Evolutionary conservation across 2,888 invertebrate species (phyloP).

Genomic region (Drosophila quinaria): DNA sequence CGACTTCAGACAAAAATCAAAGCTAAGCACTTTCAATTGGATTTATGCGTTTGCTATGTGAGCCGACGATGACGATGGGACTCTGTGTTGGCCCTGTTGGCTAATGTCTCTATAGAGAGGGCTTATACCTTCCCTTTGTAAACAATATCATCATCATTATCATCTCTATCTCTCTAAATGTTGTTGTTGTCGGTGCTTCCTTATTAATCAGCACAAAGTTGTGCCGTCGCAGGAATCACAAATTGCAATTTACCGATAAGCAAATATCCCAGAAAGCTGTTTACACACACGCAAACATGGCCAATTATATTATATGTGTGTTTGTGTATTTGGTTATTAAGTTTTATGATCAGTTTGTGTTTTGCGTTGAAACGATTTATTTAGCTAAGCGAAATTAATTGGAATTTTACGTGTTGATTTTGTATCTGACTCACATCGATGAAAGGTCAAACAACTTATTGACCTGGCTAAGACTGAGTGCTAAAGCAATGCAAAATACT

Average conservation of each 20-base stretch:
- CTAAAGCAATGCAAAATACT: constrained; percentile 6
- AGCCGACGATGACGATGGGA: constrained; percentile 31
- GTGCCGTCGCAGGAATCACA: constrained; percentile 45
- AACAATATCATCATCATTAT: constrained; percentile 18
- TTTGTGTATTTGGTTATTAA: constrained; percentile 68
- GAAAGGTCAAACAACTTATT: constrained; percentile 19
- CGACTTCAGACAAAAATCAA: constrained; percentile 69
- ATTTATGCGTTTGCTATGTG: constrained; percentile 81
- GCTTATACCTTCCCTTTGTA: neutral
- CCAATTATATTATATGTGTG: constrained; percentile 57
- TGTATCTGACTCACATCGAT: constrained; percentile 31
- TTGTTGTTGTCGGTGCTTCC: constrained; percentile 54
- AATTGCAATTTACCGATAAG: constrained; percentile 81
- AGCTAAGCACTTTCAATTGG: constrained; percentile 82
- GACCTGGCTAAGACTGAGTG: neutral
- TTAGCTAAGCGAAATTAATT: constrained; percentile 81
- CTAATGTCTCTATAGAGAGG: constrained; percentile 69
- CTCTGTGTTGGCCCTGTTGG: constrained; percentile 47
- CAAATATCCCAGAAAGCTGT: constrained; percentile 76
- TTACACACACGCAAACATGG: constrained; percentile 65
- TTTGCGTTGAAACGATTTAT: constrained; percentile 82
- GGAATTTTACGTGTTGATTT: constrained; percentile 83
- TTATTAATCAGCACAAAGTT: constrained; percentile 77
- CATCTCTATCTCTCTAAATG: constrained; percentile 24
- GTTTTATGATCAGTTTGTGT: constrained; percentile 82